Base-by-base conservation (phyloP, 2,888 invertebrate genomes). In the Pristionchus arcanus region DNA sequence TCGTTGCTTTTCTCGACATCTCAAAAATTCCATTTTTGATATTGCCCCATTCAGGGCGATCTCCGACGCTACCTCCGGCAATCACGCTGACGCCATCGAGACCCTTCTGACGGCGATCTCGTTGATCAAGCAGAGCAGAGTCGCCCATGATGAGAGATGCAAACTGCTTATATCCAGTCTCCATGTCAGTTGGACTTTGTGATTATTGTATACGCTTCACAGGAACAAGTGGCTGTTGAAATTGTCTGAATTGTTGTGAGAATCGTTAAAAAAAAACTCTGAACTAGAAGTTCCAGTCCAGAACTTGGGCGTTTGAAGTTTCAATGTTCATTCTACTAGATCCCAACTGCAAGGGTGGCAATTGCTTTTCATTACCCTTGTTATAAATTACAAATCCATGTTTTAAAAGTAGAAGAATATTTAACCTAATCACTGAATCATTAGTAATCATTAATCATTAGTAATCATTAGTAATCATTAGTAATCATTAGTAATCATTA, bases 41-140 rank as follows among this genome's bases (percentile, higher is more conserved):
- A 34, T 34, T n/a, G n/a, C 34, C 11, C 34, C 13, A 59, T 42
- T 4, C 34, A 96, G 98, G 90, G 99, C 99, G n/a, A 98, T 99
- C 71, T 97, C 98, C 87, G 99, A 99, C 96, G 98, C 98, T 4
- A 86, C 91, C 91, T n/a, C 94, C 96, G 66, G 98, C 19, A 99
- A 99, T 96, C 98, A 98, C 96, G 98, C 98, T 2, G 98, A 98
- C 95, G 99, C 99, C 87, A 98, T 99, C 91, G 99, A 99, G 96
- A 99, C 99, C 5, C 96, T 99, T 92, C 98, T 98, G 90, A 99
- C 99, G 0, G 99, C 99, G 15, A 98, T 99, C 94, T 98, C 98
- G 16, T 96, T 99, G 90, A 99, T 99, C 93, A 98, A 98, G 95
- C 98, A 99, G 96, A 98, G 98, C 90, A 98, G 98, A 96, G 97